Base-by-base conservation (phyloP, 2,888 invertebrate species). In the Himalopsyche tibetana region DNA sequence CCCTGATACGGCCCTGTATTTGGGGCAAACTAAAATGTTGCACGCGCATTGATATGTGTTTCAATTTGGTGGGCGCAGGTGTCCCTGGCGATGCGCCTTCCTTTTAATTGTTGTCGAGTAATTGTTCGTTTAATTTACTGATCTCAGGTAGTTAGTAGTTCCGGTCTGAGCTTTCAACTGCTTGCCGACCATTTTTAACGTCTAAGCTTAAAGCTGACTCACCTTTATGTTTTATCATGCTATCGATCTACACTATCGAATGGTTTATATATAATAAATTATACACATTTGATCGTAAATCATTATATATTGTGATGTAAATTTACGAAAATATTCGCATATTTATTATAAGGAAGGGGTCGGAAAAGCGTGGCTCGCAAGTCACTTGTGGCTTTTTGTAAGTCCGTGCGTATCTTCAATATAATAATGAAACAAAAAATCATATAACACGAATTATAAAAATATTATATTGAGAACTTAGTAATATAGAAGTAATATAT, bases 51-150 rank as follows among this genome's bases (percentile, higher is more conserved):
- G 63, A 74, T 74, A 74, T 82, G 82, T 84, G 63, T 85, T 85
- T 85, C 82, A 85, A 82, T 85, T 82, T 82, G 82, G 51, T 11
- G 51, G 56, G 82, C 40, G 85, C 85, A 85, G 85, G 85, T 85
- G 85, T 69, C 28, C 28, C 79, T 80, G 45, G 28, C 36, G 56
- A 80, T 82, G 82, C 85, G 80, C 85, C 85, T 85, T 74, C 82
- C 28, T 85, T 85, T 85, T 85, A 85, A 85, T 85, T 85, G 85
- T 82, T 85, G 82, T 82, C 79, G 85, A 85, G 79, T 82, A 85
- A 85, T 85, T 85, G 82, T 82, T 82, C 85, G 28, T 55, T 80
- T 82, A 82, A 82, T 82, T 85, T 85, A 85, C 84, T 74, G 74
- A 74, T 74, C 36, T 74, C 38, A 38, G 74, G 19, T 74, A 74